phyloP scores from a whole-genome alignment of 1,140 invertebrate genomes.

The Eueides isabella region DNA sequence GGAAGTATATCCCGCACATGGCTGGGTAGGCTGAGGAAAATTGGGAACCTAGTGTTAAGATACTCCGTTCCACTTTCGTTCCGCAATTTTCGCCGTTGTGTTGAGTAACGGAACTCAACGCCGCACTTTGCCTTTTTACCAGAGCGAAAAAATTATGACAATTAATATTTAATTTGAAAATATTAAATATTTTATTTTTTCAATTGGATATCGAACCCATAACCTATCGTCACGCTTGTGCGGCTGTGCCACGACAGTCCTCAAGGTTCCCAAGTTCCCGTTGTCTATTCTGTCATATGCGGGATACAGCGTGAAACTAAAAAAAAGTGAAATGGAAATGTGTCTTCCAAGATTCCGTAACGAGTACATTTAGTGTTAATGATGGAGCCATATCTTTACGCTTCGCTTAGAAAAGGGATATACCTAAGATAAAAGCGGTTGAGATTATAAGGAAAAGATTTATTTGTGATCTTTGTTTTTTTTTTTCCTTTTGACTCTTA shows the following conservation, averaged over 20 bases:
- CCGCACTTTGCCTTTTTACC: too few relatives aligned
- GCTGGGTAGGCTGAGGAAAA: background rate
- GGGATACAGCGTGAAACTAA: too few relatives aligned
- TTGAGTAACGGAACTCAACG: too few relatives aligned
- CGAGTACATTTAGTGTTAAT: conserved; percentile 23
- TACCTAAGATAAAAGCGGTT: background rate
- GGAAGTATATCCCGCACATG: too few relatives aligned
- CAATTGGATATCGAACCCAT: background rate
- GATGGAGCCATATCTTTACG: conserved; percentile 22
- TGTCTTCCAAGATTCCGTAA: conserved; percentile 11
- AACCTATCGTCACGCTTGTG: background rate
- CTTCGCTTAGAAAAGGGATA: conserved; percentile 10
- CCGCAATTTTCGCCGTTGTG: background rate
- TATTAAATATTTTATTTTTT: background rate
- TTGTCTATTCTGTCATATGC: too few relatives aligned
- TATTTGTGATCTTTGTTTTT: background rate
- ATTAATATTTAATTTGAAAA: background rate
- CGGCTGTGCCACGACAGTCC: too few relatives aligned
- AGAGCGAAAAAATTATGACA: background rate
- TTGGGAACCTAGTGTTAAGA: background rate
- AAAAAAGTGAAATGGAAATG: conserved; percentile 15
- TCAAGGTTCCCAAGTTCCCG: too few relatives aligned
- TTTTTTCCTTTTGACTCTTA: background rate
- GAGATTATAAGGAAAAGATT: background rate
- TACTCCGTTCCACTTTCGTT: background rate